phyloP scores from a whole-genome alignment of 1,140 invertebrate genomes.

The Bombus pyrosoma region DNA sequence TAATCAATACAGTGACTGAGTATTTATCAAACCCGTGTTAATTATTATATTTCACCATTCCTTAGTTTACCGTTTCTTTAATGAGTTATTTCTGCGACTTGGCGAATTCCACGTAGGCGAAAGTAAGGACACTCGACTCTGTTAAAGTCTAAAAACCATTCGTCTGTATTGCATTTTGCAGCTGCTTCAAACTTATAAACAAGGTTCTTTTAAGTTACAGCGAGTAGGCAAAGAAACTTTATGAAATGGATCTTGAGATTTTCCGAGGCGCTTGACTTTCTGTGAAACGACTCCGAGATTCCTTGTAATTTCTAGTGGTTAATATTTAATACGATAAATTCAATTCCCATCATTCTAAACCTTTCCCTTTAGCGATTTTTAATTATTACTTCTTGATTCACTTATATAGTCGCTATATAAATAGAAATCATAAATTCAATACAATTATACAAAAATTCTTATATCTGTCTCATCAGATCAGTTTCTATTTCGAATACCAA shows the following conservation, averaged over 20 bases:
- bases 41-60: constrained; percentile 31
- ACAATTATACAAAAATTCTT: background rate
- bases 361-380: background rate
- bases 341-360: background rate
- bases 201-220: constrained; percentile 29
- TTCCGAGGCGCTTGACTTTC: background rate
- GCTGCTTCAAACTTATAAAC: constrained; percentile 28
- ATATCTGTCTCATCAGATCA: background rate
- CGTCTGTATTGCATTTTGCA: constrained; percentile 38
- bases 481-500: background rate
- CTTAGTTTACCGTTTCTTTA: constrained; percentile 26
- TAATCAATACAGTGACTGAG: constrained; percentile 10
- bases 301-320: background rate
- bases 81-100: constrained; percentile 20
- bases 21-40: constrained; percentile 27
- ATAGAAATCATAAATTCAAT: background rate
- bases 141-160: constrained; percentile 44
- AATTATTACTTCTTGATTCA: background rate
- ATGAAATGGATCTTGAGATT: constrained; percentile 33
- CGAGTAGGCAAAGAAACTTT: constrained; percentile 26
- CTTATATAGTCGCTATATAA: background rate
- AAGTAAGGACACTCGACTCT: constrained; percentile 50
- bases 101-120: constrained; percentile 47
- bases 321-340: background rate
- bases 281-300: background rate